Conservation (phyloP, 2,113 vertebrate species). For the Cyphomyrus plagiostoma region DNA sequence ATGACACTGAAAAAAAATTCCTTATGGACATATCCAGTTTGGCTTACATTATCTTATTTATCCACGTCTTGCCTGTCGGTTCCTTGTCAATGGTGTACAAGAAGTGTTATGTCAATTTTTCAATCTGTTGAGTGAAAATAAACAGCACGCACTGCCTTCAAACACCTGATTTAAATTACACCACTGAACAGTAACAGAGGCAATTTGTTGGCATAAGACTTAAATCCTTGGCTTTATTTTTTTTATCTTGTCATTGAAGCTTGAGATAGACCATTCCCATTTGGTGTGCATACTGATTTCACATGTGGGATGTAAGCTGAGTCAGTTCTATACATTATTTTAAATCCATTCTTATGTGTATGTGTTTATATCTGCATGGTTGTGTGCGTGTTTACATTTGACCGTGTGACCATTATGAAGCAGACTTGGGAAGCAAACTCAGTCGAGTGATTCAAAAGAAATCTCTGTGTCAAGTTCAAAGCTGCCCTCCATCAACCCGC, state of each 20-base stretch:
- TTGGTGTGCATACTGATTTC: background rate
- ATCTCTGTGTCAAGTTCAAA: background rate
- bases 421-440: background rate
- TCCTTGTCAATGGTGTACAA: background rate
- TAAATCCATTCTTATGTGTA: conserved; percentile 24
- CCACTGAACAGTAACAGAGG: conserved; percentile 4
- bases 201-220: background rate
- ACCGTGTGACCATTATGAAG: background rate
- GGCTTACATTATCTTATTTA: background rate
- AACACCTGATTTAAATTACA: background rate
- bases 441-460: background rate
- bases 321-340: background rate
- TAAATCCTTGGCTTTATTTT: background rate
- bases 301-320: background rate
- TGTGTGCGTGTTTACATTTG: background rate
- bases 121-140: background rate
- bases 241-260: background rate
- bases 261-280: background rate
- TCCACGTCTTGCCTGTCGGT: background rate
- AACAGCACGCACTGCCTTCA: background rate
- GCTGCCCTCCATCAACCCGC: background rate
- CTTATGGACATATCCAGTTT: background rate
- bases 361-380: background rate
- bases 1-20: background rate
- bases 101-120: background rate